These are phyloP conservation scores for Sweltsa coloradensis DNA, from an alignment of 1,140 invertebrate species.

Conservation along the genomic window DNA sequence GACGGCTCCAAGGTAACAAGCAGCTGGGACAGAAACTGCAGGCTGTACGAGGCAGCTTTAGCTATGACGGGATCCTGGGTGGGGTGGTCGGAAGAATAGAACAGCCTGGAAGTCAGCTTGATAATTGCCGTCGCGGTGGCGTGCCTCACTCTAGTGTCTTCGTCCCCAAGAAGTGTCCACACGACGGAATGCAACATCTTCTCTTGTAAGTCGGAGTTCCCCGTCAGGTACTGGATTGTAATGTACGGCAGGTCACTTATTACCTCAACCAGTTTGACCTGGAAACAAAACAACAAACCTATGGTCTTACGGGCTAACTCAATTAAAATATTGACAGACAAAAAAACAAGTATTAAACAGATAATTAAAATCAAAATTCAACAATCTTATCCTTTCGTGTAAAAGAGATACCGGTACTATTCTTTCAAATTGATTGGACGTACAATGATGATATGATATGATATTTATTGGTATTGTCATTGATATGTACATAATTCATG, in stretches of 20 bases:
- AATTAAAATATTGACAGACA: too few relatives aligned
- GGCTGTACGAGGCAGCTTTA: slow-evolving; percentile 29
- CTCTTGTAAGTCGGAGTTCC: slow-evolving; percentile 39
- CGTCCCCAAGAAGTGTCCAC: slow-evolving; percentile 52
- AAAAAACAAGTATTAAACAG: too few relatives aligned
- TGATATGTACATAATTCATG: too few relatives aligned
- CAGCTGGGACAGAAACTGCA: slow-evolving; percentile 23
- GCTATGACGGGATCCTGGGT: slow-evolving; percentile 33
- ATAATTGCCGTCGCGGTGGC: slow-evolving; percentile 53
- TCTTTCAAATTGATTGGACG: too few relatives aligned
- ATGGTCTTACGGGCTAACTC: too few relatives aligned
- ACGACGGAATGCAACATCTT: slow-evolving; percentile 46
- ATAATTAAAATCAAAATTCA: too few relatives aligned
- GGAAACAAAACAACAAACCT: slow-evolving; percentile 14
- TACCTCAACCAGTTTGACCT: slow-evolving; percentile 46
- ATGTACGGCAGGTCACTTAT: slow-evolving; percentile 43
- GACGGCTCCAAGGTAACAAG: too few relatives aligned
- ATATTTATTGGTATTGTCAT: too few relatives aligned
- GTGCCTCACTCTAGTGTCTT: slow-evolving; percentile 63
- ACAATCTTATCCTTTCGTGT: too few relatives aligned
- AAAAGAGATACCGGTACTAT: too few relatives aligned
- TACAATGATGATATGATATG: too few relatives aligned
- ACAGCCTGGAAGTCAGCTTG: slow-evolving; percentile 36
- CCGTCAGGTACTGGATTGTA: slow-evolving; percentile 34
- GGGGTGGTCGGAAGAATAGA: slow-evolving; percentile 20